Evolutionary conservation across 1,140 invertebrate genomes (phyloP).

Genomic region (Zaprionus capensis): DNA sequence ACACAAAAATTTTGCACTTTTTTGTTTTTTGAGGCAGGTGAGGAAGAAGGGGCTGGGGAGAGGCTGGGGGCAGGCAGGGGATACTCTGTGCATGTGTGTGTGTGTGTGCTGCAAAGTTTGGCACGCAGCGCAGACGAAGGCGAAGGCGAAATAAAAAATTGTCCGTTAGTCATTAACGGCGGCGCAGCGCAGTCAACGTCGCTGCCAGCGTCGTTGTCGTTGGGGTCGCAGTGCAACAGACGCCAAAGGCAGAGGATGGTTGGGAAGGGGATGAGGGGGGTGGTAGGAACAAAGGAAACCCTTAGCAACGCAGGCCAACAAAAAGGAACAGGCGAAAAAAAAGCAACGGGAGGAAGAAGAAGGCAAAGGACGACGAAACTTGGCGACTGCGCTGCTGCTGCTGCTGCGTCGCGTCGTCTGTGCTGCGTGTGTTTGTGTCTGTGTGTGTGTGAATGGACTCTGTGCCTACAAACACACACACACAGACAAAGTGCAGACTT

Average conservation of each 20-base stretch:
- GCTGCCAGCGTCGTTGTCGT: constrained; percentile 4
- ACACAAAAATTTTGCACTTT: constrained; percentile 54
- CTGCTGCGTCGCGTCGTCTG: constrained; percentile 42
- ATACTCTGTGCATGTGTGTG: neutral
- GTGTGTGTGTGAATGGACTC: constrained; percentile 9
- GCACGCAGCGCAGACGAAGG: constrained; percentile 39
- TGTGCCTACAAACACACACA: constrained; percentile 20
- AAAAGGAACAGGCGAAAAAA: constrained; percentile 70
- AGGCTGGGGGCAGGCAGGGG: neutral
- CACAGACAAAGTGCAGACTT: constrained; percentile 2
- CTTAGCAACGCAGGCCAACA: constrained; percentile 81
- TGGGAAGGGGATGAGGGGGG: neutral
- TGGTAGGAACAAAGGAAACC: constrained; percentile 78
- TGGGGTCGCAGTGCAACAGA: constrained; percentile 77
- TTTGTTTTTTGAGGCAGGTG: constrained; percentile 28
- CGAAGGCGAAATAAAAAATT: constrained; percentile 46
- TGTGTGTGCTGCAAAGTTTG: constrained; percentile 6
- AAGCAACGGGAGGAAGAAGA: constrained; percentile 42
- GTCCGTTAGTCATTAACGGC: constrained; percentile 71
- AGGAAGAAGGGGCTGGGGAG: neutral
- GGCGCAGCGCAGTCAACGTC: constrained; percentile 25
- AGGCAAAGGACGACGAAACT: constrained; percentile 23
- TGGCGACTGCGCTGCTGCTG: constrained; percentile 2
- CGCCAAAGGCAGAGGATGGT: constrained; percentile 15
- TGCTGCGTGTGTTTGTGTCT: constrained; percentile 15